phyloP scores from a whole-genome alignment of 2,888 invertebrate genomes.

The Drosophila anomelani region DNA sequence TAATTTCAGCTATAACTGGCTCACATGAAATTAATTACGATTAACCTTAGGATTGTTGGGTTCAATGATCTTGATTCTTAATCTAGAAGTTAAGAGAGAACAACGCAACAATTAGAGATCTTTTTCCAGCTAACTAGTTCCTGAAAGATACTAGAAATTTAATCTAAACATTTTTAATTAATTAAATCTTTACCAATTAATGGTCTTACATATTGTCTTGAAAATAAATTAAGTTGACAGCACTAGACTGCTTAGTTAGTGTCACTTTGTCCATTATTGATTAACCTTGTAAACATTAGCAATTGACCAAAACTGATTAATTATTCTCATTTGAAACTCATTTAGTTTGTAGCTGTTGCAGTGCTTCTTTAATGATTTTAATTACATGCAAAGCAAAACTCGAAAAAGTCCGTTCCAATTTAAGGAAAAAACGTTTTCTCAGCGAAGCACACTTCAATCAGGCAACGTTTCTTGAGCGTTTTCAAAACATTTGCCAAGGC shows the following conservation, averaged over 20 bases:
- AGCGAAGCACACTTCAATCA: slow-evolving; percentile 34
- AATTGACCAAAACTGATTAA: slow-evolving; percentile 35
- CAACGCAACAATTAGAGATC: neutral
- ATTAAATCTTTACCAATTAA: neutral
- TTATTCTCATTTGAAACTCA: slow-evolving; percentile 20
- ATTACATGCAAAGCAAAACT: slow-evolving; percentile 30
- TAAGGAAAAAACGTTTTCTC: slow-evolving; percentile 30
- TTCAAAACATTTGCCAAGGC: slow-evolving; percentile 63
- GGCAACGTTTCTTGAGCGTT: slow-evolving; percentile 44
- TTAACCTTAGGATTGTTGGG: slow-evolving; percentile 4
- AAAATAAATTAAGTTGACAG: neutral
- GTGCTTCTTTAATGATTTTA: slow-evolving; percentile 14
- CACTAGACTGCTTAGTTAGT: neutral
- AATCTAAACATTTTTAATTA: neutral
- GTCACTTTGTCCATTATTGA: slow-evolving; percentile 2
- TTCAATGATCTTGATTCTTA: slow-evolving; percentile 22
- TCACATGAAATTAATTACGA: slow-evolving; percentile 20
- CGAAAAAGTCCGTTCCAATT: slow-evolving; percentile 23
- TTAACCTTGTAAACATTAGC: slow-evolving; percentile 25
- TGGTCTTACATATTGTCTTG: neutral
- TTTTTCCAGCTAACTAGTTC: neutral
- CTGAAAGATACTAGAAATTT: neutral
- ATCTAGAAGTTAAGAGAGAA: neutral
- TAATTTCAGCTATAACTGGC: slow-evolving; percentile 22
- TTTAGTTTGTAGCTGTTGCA: neutral